Base-by-base conservation (phyloP, 2,113 vertebrate species). In the Corythoichthys intestinalis region DNA sequence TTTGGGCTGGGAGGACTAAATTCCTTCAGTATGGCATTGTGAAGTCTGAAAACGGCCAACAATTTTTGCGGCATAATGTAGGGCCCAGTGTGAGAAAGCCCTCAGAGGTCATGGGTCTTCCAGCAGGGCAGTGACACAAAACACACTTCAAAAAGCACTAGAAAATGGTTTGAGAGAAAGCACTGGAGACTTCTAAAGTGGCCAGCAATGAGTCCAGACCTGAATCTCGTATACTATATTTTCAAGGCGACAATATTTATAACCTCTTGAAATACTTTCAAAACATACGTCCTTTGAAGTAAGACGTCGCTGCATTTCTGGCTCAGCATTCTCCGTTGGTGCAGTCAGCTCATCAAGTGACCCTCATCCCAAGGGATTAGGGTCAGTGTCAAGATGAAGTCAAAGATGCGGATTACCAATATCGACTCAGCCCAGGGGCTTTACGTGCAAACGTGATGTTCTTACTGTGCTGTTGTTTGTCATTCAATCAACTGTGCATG, bases 361-460 rank as follows among this genome's bases (percentile, higher is more conserved):
- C 66, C 68, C 57, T 37, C 64, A 81, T 77, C 72, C 67, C 10
- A 20, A 15, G 28, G 66, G 75, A 80, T 83, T 77, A 79, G 39
- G 58, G 49, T 73, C 72, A 71, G 70, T 62, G 75, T 73, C 67
- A 66, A 77, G 63, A 63, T 70, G 53, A 69, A 69, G n/a, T 77
- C 66, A 74, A 48, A 68, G 20, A 72, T 57, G 20, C 74, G 39
- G 48, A 75, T 79, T 57, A 63, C 57, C 54, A 53, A 68, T 7
- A 47, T 49, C 62, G 62, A 66, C 67, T 64, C 66, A 1, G 28
- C 1, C 14, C 44, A 20, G 4, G 6, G 38, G 17, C 6, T 2
- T 62, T n/a, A 56, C 38, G 20, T 58, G 61, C 4, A 62, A 44
- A 46, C 17, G 13, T 60, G 65, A 66, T 63, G 72, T n/a, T 69